A percentile compares a stretch with the other conserved stretches of the same genome.
Conservation (phyloP, 23 tunicate species). For the Oikopleura albicans region DNA sequence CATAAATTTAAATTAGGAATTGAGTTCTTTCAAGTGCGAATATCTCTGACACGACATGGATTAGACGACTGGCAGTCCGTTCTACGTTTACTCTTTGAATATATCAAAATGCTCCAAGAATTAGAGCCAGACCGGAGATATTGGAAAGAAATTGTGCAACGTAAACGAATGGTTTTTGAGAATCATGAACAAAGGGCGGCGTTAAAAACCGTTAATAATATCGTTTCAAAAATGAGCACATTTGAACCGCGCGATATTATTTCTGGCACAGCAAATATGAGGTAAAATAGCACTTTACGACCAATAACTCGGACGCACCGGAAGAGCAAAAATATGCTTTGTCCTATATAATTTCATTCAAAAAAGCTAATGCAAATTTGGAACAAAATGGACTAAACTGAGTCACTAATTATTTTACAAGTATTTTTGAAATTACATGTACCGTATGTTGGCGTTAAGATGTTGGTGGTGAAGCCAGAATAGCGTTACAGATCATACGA, state of each 20-base stretch:
- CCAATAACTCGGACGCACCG: too few relatives aligned
- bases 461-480: too few relatives aligned
- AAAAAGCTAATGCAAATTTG: too few relatives aligned
- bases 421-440: too few relatives aligned
- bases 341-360: too few relatives aligned
- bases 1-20: too few relatives aligned
- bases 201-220: not conserved
- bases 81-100: not conserved
- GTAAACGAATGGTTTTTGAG: not conserved
- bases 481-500: too few relatives aligned
- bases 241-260: not conserved
- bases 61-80: not conserved
- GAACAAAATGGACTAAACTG: too few relatives aligned
- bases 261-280: not conserved
- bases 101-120: not conserved
- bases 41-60: not conserved
- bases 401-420: too few relatives aligned
- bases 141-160: not conserved
- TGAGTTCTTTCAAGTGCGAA: not conserved
- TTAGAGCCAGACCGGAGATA: not conserved
- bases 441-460: too few relatives aligned
- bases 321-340: not conserved
- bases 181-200: not conserved
- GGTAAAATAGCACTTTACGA: too few relatives aligned
- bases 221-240: not conserved